Conservation (phyloP, 2,113 vertebrate species). For the Mirza zaza region DNA sequence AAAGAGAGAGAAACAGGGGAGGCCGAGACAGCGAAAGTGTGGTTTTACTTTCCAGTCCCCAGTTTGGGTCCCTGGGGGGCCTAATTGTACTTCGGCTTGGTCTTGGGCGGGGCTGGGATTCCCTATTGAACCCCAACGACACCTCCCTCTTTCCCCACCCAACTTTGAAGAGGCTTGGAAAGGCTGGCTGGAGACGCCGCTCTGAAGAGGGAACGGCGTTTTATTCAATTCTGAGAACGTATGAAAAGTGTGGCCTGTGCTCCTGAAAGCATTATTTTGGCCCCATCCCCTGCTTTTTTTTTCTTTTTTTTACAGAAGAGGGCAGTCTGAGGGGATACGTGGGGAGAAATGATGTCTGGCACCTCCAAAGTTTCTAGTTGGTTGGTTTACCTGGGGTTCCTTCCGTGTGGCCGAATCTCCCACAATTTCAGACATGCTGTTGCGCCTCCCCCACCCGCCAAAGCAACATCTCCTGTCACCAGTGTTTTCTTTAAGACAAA, state of each 20-base stretch:
- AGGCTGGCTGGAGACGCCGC: neutral
- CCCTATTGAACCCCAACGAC: neutral
- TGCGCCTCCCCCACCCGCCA: neutral
- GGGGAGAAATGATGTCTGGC: neutral
- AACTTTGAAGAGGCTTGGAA: neutral
- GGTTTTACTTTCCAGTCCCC: neutral
- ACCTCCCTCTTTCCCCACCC: neutral
- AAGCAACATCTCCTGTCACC: constrained; percentile 4
- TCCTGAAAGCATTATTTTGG: neutral
- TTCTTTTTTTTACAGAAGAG: neutral
- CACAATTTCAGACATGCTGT: constrained; percentile 4
- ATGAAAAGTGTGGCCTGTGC: neutral
- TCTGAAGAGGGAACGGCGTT: neutral
- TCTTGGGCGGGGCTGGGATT: neutral
- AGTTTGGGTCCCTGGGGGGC: neutral
- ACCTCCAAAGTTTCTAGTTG: neutral
- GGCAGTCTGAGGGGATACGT: neutral
- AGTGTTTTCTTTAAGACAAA: constrained; percentile 43
- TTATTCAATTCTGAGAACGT: neutral
- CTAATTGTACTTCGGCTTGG: neutral
- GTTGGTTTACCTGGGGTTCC: constrained; percentile 2
- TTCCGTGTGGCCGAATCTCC: neutral
- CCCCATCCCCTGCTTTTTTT: no score
- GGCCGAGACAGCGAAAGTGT: neutral
- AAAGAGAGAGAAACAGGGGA: neutral